Evolutionary conservation across 2,113 vertebrate species (phyloP).

Genomic region (Perca fluviatilis): DNA sequence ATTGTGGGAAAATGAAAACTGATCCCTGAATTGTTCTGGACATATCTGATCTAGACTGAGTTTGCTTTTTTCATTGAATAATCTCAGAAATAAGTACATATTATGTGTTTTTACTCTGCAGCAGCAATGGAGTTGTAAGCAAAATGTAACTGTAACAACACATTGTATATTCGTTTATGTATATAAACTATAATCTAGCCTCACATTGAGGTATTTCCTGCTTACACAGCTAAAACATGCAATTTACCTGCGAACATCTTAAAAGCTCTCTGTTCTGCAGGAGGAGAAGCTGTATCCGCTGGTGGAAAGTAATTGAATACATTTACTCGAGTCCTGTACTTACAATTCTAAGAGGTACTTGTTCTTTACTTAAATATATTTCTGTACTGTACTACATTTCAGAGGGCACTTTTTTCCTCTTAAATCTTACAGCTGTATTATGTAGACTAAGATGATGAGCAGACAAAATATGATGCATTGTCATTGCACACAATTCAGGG

Average conservation of each 20-base stretch:
- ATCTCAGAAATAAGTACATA: background rate
- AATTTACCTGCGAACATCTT: background rate
- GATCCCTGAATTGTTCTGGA: slow-evolving; percentile 12
- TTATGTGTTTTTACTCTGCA: background rate
- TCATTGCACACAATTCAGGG: background rate
- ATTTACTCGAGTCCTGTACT: background rate
- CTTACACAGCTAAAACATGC: background rate
- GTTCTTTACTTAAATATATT: background rate
- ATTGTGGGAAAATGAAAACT: slow-evolving; percentile 37
- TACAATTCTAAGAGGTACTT: background rate
- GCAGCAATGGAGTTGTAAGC: background rate
- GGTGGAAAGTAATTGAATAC: background rate
- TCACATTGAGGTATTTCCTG: background rate
- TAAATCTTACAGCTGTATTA: background rate
- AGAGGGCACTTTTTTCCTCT: too few species aligned
- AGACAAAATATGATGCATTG: background rate
- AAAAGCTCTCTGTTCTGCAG: background rate
- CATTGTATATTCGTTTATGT: background rate
- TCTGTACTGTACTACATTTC: too few species aligned
- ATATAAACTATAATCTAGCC: background rate
- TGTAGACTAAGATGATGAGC: background rate
- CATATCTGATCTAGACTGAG: slow-evolving; percentile 10
- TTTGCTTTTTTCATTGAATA: background rate
- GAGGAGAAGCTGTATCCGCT: background rate
- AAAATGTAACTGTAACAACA: background rate